Evolutionary conservation across 1,140 invertebrate species (phyloP).

Genomic region (Heliconius melpomene): DNA sequence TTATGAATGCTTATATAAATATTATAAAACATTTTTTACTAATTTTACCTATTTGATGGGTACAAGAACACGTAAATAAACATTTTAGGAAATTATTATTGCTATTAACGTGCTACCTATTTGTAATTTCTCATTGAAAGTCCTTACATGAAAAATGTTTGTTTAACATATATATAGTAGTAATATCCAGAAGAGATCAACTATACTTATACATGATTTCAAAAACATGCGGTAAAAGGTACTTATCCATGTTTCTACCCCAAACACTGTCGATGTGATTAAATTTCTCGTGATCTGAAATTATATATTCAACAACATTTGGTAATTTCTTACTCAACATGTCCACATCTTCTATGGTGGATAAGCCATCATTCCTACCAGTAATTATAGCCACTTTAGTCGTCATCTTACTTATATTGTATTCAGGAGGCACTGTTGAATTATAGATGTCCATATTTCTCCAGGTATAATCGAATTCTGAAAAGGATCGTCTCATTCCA

Average conservation of each 20-base stretch:
- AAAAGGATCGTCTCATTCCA: constrained; percentile 71
- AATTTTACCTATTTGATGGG: too few relatives aligned
- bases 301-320: constrained; percentile 59
- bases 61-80: too few relatives aligned
- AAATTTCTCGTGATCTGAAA: constrained; percentile 47
- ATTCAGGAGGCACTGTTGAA: constrained; percentile 77
- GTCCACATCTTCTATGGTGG: constrained; percentile 79
- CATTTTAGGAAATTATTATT: too few relatives aligned
- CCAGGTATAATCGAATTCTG: constrained; percentile 78
- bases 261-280: constrained; percentile 81
- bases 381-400: constrained; percentile 79
- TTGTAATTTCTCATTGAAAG: too few relatives aligned
- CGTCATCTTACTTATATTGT: constrained; percentile 80
- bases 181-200: neutral
- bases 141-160: too few relatives aligned
- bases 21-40: too few relatives aligned
- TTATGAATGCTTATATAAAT: too few relatives aligned
- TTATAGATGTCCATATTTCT: constrained; percentile 79
- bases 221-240: constrained; percentile 63
- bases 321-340: constrained; percentile 61
- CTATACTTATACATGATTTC: constrained; percentile 42
- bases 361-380: constrained; percentile 83
- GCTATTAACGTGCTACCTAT: too few relatives aligned
- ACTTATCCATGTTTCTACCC: constrained; percentile 73
- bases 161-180: neutral